A percentile compares a stretch with the other conserved stretches of the same genome.
Conservation (phyloP, 2,797 vertebrate genomes). For the Glyptemys insculpta region DNA sequence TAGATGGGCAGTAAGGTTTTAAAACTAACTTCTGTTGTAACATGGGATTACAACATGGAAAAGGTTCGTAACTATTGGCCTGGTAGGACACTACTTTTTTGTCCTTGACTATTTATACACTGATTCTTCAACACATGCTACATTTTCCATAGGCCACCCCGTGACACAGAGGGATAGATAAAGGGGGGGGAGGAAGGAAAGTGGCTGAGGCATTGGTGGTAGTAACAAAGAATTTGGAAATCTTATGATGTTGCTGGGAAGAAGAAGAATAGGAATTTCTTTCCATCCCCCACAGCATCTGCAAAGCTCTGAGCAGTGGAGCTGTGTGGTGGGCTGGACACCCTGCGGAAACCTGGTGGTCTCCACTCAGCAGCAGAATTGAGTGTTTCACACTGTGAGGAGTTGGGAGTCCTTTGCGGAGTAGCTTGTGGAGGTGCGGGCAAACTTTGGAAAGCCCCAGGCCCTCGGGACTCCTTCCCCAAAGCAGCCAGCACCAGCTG, state of each 20-base stretch:
- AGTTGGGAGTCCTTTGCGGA: neutral
- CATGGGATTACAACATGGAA: neutral
- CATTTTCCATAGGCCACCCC: neutral
- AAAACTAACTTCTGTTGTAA: neutral
- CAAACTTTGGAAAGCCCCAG: neutral
- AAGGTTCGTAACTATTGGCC: neutral
- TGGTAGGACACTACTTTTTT: neutral
- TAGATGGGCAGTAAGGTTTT: neutral
- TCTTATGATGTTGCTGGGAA: neutral
- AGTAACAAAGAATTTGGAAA: neutral
- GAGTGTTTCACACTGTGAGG: neutral
- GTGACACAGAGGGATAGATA: neutral
- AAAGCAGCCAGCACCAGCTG: neutral
- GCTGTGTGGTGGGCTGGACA: neutral
- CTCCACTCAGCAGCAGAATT: neutral
- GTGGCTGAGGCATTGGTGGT: rapidly evolving
- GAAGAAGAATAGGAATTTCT: neutral
- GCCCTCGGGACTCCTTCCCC: neutral
- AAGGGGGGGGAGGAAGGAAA: neutral
- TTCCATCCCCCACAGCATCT: neutral
- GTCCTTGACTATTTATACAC: neutral
- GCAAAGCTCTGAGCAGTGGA: neutral
- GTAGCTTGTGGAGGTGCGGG: neutral
- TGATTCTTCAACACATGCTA: neutral
- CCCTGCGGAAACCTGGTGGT: neutral